Conservation (phyloP, 2,113 vertebrate genomes). For the Xiphophorus couchianus region DNA sequence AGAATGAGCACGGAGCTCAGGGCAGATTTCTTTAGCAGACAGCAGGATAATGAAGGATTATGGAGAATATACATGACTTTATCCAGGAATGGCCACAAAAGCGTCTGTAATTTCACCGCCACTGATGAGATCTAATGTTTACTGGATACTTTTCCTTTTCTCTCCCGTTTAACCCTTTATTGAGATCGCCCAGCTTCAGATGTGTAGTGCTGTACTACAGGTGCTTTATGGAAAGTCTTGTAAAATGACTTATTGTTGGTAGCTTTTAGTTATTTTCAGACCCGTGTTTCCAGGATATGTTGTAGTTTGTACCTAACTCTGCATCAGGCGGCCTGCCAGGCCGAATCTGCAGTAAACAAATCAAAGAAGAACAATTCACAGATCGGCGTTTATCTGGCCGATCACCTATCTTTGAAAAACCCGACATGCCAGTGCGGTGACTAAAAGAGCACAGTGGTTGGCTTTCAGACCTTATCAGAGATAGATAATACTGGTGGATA, state of each 20-base stretch:
- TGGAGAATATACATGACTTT: not conserved
- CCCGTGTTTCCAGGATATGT: no score
- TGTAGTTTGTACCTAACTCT: no score
- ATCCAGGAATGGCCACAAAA: not conserved
- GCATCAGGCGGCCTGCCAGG: no score
- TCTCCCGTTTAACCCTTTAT: not conserved
- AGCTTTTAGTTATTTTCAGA: no score
- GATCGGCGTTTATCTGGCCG: no score
- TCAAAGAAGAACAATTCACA: not conserved
- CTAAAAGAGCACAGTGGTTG: no score
- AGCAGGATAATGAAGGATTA: not conserved
- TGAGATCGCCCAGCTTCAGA: not conserved
- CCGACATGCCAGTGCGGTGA: no score
- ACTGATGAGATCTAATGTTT: not conserved
- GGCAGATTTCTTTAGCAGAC: not conserved
- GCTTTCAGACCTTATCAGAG: no score
- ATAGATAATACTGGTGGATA: no score
- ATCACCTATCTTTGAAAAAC: no score
- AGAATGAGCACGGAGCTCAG: not conserved
- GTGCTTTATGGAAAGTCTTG: not conserved
- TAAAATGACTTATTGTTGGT: no score
- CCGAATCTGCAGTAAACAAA: not conserved
- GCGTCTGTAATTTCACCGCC: not conserved
- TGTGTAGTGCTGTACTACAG: not conserved
- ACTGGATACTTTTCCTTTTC: not conserved